These are phyloP conservation scores for Lutraria rhynchaena DNA, from an alignment of 1,140 invertebrate species.

Conservation along the genomic window DNA sequence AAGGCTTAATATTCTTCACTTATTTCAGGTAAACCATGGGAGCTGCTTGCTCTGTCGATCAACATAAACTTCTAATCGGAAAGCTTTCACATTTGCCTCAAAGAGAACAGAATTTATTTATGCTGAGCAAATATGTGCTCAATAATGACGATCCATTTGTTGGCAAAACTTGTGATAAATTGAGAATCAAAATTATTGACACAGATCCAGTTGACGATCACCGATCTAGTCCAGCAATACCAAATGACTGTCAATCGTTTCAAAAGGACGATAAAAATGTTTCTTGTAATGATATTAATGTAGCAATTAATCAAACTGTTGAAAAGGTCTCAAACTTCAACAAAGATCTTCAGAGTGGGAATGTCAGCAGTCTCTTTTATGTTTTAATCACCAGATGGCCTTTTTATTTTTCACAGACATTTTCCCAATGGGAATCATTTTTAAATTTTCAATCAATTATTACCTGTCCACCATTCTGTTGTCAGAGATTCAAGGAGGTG, in stretches of 20 bases:
- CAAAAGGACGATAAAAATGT: not conserved
- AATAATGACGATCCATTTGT: not conserved
- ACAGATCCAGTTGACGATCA: not conserved
- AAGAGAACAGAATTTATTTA: constrained; percentile 17
- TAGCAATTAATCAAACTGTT: too few species aligned
- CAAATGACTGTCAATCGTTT: not conserved
- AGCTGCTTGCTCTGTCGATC: not conserved
- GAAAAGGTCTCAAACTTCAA: too few species aligned
- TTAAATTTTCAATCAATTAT: constrained; percentile 46
- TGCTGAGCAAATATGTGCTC: constrained; percentile 41
- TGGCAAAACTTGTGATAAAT: not conserved
- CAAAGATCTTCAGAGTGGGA: not conserved
- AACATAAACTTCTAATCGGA: constrained; percentile 28
- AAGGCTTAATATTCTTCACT: too few species aligned
- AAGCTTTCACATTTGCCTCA: constrained; percentile 11
- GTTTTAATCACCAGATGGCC: constrained; percentile 60
- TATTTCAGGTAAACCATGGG: constrained; percentile 30
- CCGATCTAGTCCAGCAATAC: not conserved
- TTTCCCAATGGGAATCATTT: constrained; percentile 66
- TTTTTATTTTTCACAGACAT: constrained; percentile 68
- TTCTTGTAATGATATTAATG: constrained; percentile 5
- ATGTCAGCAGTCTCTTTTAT: constrained; percentile 49
- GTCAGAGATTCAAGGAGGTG: constrained; percentile 50
- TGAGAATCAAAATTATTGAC: constrained; percentile 15
- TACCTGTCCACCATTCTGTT: constrained; percentile 50